Evolutionary conservation across 2,797 vertebrate genomes (phyloP).

Genomic region (Girardinus metallicus): DNA sequence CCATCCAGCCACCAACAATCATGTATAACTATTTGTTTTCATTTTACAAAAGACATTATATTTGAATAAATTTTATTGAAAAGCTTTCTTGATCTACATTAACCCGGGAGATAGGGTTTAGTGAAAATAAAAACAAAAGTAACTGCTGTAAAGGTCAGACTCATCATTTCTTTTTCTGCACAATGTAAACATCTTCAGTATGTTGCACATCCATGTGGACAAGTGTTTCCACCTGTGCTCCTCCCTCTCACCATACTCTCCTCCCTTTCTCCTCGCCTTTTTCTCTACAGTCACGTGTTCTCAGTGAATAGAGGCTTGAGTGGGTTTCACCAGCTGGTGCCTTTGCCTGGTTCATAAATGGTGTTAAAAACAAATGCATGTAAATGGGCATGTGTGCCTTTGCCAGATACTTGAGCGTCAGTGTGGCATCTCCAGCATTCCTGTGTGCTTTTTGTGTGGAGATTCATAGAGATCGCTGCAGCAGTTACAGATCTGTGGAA

Average conservation of each 20-base stretch:
- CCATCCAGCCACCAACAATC: too few species aligned
- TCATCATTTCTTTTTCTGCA: not conserved
- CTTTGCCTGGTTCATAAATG: constrained; percentile 70
- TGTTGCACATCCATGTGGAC: constrained; percentile 39
- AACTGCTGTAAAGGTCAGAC: not conserved
- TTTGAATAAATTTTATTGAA: not conserved
- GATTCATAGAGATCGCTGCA: constrained; percentile 23
- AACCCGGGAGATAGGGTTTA: not conserved
- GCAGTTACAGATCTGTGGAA: constrained; percentile 21
- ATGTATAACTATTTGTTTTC: not conserved
- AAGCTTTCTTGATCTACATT: not conserved
- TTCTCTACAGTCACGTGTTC: constrained; percentile 57
- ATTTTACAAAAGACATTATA: not conserved
- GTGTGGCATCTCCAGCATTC: constrained; percentile 58
- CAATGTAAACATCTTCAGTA: not conserved
- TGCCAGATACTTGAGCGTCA: constrained; percentile 56
- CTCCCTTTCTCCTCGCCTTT: constrained; percentile 30
- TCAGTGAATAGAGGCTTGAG: constrained; percentile 70
- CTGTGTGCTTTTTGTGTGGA: constrained; percentile 40
- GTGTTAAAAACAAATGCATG: constrained; percentile 59
- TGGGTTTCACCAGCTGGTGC: constrained; percentile 77
- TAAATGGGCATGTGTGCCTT: constrained; percentile 33
- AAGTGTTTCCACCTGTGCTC: constrained; percentile 69
- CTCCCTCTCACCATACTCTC: constrained; percentile 24
- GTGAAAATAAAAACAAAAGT: not conserved